Conservation (phyloP, 2,888 invertebrate species). For the Zygogramma bicolorata region DNA sequence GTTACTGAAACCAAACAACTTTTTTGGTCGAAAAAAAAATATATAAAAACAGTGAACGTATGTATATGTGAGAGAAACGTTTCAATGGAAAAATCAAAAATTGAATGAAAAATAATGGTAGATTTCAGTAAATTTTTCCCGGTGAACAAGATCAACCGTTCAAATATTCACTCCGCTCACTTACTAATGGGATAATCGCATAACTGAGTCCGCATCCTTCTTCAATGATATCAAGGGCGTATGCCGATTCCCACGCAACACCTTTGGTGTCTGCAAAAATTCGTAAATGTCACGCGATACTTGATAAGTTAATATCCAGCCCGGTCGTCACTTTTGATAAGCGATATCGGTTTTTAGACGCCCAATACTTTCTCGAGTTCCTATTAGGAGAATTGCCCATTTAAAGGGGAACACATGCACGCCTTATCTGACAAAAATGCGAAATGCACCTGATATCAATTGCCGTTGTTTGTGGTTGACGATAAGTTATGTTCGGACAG, state of each 20-base stretch:
- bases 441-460: constrained; percentile 1
- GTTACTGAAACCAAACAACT: too few relatives aligned
- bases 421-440: not conserved
- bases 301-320: constrained; percentile 54
- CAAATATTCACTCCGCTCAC: not conserved
- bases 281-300: constrained; percentile 46
- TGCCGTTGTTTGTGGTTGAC: not conserved
- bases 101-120: too few relatives aligned
- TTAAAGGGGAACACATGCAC: not conserved
- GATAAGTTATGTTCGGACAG: not conserved
- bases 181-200: not conserved
- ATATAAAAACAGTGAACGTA: too few relatives aligned
- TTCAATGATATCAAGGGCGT: constrained; percentile 28
- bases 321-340: constrained; percentile 47
- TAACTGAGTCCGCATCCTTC: not conserved
- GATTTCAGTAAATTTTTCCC: too few relatives aligned
- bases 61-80: too few relatives aligned
- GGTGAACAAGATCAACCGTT: too few relatives aligned
- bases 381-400: not conserved
- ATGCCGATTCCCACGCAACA: constrained; percentile 50
- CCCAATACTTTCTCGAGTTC: constrained; percentile 5
- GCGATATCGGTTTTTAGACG: constrained; percentile 32
- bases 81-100: too few relatives aligned
- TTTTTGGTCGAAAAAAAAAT: too few relatives aligned
- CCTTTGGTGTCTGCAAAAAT: constrained; percentile 46